Conservation (phyloP, 1,140 invertebrate species). For the Apis florea region DNA sequence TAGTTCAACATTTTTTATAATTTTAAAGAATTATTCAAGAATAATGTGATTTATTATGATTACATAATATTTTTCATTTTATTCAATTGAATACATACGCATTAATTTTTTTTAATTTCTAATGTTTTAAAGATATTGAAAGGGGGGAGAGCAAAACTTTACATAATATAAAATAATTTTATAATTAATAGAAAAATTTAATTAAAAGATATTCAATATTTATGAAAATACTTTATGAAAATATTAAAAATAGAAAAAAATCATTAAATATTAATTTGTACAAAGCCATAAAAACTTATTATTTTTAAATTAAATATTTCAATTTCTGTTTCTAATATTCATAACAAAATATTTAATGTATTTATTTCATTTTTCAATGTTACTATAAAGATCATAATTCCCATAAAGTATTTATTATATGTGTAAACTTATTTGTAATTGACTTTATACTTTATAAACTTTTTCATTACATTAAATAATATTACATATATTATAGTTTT, state of each 20-base stretch:
- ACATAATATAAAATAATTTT: not conserved
- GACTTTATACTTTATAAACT: not conserved
- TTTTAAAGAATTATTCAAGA: not conserved
- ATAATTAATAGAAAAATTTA: not conserved
- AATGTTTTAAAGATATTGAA: not conserved
- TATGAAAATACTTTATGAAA: not conserved
- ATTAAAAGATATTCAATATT: not conserved
- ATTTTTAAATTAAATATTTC: not conserved
- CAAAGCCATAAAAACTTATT: not conserved
- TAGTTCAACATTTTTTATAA: not conserved
- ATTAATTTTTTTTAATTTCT: not conserved
- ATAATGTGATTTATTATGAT: not conserved
- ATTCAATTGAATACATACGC: no score
- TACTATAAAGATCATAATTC: not conserved
- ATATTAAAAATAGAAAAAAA: not conserved
- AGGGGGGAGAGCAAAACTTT: not conserved
- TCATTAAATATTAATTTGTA: not conserved
- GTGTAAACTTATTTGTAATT: not conserved
- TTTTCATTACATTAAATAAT: not conserved
- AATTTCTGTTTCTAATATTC: not conserved
- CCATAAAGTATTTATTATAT: not conserved
- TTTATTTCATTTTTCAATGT: not conserved
- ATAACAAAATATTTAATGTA: not conserved
- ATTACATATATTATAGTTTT: conserved; percentile 17
- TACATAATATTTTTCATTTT: not conserved